Evolutionary conservation across 1,140 invertebrate genomes (phyloP).

Genomic region (Diorhabda carinulata): DNA sequence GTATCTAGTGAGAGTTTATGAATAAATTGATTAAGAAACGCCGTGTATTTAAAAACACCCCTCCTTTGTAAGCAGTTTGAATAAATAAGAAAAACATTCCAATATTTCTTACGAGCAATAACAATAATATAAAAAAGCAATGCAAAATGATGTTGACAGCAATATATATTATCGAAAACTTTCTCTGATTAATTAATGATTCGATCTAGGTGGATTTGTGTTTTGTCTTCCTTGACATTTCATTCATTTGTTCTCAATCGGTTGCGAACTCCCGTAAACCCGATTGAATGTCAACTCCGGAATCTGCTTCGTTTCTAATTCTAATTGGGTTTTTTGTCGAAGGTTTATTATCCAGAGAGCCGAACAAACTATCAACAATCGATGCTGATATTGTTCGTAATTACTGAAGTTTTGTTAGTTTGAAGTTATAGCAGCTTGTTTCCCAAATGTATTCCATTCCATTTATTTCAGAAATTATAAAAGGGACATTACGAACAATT

Average conservation of each 20-base stretch:
- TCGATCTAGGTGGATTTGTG: conserved; percentile 6
- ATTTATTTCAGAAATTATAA: not conserved
- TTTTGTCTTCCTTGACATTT: conserved; percentile 11
- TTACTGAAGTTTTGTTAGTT: not conserved
- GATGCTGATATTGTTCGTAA: not conserved
- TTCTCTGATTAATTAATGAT: conserved; percentile 9
- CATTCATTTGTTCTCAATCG: conserved; percentile 11
- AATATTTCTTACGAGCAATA: too few relatives aligned
- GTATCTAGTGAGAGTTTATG: too few relatives aligned
- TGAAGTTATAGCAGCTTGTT: not conserved
- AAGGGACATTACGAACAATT: too few relatives aligned
- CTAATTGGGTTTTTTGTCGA: conserved; percentile 15
- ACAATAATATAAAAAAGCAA: not conserved
- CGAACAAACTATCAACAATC: conserved; percentile 1
- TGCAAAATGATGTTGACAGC: not conserved
- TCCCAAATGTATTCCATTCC: not conserved
- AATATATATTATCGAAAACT: not conserved
- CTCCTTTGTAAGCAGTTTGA: too few relatives aligned
- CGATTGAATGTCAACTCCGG: conserved; percentile 14
- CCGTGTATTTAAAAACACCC: too few relatives aligned
- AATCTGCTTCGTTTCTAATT: conserved; percentile 17
- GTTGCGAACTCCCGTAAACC: conserved; percentile 5
- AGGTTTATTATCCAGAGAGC: conserved; percentile 1
- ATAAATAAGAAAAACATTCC: too few relatives aligned
- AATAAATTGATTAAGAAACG: too few relatives aligned